phyloP scores from a whole-genome alignment of 2,797 vertebrate species.

The Falco biarmicus region DNA sequence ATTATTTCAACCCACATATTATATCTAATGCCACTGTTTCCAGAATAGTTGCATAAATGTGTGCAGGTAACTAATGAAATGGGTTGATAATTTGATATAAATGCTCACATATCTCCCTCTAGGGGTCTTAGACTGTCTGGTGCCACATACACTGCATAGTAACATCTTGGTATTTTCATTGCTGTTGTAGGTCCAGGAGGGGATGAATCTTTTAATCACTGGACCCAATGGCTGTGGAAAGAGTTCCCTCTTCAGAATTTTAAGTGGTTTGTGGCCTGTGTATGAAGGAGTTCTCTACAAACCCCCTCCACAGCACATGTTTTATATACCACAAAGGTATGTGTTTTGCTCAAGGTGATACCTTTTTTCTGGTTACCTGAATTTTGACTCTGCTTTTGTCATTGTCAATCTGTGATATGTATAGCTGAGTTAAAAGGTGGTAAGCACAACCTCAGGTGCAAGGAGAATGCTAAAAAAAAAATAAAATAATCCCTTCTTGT shows the following conservation, averaged over 20 bases:
- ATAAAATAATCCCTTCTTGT: not conserved
- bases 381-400: not conserved
- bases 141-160: not conserved
- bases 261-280: slow-evolving; percentile 95
- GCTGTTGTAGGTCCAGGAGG: slow-evolving; percentile 86
- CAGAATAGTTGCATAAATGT: not conserved
- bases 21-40: not conserved
- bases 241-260: slow-evolving; percentile 94
- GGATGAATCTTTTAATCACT: slow-evolving; percentile 94
- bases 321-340: slow-evolving; percentile 96
- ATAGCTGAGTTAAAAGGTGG: not conserved
- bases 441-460: not conserved
- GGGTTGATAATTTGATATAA: not conserved
- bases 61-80: not conserved
- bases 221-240: slow-evolving; percentile 96
- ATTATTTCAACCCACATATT: not conserved
- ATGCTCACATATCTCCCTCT: not conserved
- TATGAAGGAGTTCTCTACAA: slow-evolving; percentile 91
- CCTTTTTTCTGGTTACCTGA: not conserved
- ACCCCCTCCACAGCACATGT: slow-evolving; percentile 92
- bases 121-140: not conserved
- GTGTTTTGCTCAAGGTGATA: not conserved
- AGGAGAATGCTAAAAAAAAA: not conserved
- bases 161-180: slow-evolving; percentile 20
- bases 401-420: not conserved